These are phyloP conservation scores for Frieseomelitta varia DNA, from an alignment of 1,140 invertebrate species.

Conservation along the genomic window DNA sequence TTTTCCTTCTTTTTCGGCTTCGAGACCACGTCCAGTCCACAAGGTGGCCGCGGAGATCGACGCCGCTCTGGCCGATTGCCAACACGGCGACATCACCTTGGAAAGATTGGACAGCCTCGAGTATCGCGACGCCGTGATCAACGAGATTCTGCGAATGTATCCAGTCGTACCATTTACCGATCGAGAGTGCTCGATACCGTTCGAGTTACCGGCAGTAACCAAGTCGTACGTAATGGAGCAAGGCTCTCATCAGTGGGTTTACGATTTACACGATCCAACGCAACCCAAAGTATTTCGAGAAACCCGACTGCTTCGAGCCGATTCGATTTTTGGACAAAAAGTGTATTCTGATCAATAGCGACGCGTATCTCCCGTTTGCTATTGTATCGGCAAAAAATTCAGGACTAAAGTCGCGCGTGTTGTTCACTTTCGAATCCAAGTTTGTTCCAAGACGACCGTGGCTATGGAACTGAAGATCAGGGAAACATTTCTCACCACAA, in stretches of 20 bases:
- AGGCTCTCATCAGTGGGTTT: slow-evolving; percentile 76
- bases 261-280: slow-evolving; percentile 59
- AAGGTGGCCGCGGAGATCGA: slow-evolving; percentile 85
- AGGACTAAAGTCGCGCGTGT: slow-evolving; percentile 43
- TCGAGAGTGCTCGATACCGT: slow-evolving; percentile 82
- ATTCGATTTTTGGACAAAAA: slow-evolving; percentile 82
- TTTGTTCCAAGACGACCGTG: slow-evolving; percentile 52
- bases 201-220: slow-evolving; percentile 75
- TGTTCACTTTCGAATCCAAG: slow-evolving; percentile 57
- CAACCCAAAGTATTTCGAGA: slow-evolving; percentile 84
- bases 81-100: slow-evolving; percentile 75
- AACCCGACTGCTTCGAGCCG: slow-evolving; percentile 84
- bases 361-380: slow-evolving; percentile 42
- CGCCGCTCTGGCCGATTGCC: slow-evolving; percentile 70
- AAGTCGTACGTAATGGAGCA: slow-evolving; percentile 68
- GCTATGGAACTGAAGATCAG: too few relatives aligned
- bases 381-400: slow-evolving; percentile 74
- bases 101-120: slow-evolving; percentile 76
- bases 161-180: slow-evolving; percentile 82
- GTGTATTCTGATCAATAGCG: background rate
- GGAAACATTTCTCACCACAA: too few relatives aligned
- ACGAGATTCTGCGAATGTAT: slow-evolving; percentile 85
- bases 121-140: slow-evolving; percentile 81
- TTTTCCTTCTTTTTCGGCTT: slow-evolving; percentile 83
- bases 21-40: slow-evolving; percentile 83